These are phyloP conservation scores for Drosophila nigricruria DNA, from an alignment of 2,888 invertebrate species.

Conservation along the genomic window DNA sequence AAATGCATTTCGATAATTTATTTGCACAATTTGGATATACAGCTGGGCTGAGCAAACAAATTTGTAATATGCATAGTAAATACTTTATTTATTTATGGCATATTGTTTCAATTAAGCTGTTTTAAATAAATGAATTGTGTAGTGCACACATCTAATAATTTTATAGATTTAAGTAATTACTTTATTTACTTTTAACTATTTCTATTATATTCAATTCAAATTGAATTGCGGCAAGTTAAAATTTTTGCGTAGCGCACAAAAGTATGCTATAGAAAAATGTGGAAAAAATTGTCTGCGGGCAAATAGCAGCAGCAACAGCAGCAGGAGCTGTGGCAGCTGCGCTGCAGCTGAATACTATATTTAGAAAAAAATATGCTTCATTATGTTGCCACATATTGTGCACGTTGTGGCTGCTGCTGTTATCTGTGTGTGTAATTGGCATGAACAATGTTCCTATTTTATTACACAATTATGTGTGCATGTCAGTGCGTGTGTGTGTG, in stretches of 20 bases:
- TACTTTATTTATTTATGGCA: conserved; percentile 5
- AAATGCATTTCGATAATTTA: background rate
- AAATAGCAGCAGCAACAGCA: background rate
- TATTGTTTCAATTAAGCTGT: background rate
- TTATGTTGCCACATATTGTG: conserved; percentile 15
- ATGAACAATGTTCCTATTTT: conserved; percentile 18
- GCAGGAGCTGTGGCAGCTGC: conserved; percentile 1
- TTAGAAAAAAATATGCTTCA: conserved; percentile 19
- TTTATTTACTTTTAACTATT: background rate
- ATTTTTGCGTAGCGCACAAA: conserved; percentile 24
- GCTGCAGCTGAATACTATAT: conserved; percentile 29
- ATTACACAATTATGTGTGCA: conserved; percentile 12
- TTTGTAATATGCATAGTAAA: background rate
- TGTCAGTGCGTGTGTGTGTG: conserved; percentile 1
- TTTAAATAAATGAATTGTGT: conserved; percentile 1
- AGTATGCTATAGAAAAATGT: conserved; percentile 27
- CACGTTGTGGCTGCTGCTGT: background rate
- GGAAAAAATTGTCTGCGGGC: conserved; percentile 10
- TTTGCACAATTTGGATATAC: background rate
- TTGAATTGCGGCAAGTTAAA: background rate
- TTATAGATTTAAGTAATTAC: background rate
- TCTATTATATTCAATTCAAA: background rate
- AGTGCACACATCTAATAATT: background rate
- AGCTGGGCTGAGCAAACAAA: background rate
- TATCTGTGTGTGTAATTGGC: conserved; percentile 23